phyloP scores from a whole-genome alignment of 2,888 invertebrate species.

The Tenthredo distinguenda region DNA sequence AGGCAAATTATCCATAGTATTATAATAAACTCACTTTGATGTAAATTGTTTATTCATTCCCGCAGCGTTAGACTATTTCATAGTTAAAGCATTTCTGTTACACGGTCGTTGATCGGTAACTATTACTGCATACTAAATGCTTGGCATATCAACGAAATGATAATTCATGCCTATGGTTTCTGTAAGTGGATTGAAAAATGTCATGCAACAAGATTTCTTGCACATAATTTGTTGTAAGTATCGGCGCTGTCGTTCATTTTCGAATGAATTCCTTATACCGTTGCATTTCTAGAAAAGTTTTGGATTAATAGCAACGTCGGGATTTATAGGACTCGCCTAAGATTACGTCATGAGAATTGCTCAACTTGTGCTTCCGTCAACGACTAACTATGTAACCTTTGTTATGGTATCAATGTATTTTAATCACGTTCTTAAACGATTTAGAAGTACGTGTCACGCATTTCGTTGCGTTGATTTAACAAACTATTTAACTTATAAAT shows the following conservation, averaged over 20 bases:
- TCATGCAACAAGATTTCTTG: neutral
- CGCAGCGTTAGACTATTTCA: neutral
- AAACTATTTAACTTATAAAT: neutral
- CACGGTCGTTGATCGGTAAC: constrained; percentile 38
- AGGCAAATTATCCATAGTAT: neutral
- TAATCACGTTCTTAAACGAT: constrained; percentile 37
- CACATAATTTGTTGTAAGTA: neutral
- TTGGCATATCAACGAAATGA: neutral
- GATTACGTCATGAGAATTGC: constrained; percentile 40
- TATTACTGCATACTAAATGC: constrained; percentile 8
- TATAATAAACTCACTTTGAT: neutral
- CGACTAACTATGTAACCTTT: constrained; percentile 61
- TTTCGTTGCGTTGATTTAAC: neutral
- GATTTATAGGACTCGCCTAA: constrained; percentile 33
- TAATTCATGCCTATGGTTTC: neutral
- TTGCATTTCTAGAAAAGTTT: neutral
- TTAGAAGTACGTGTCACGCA: constrained; percentile 27
- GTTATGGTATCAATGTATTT: constrained; percentile 41
- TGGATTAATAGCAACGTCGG: neutral
- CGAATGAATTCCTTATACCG: neutral
- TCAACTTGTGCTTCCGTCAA: constrained; percentile 56
- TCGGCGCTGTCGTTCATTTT: neutral
- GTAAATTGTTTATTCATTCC: neutral
- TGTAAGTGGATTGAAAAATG: neutral
- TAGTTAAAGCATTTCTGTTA: constrained; percentile 4